phyloP scores from a whole-genome alignment of 1,140 invertebrate species.

The Drosophila carrolli region DNA sequence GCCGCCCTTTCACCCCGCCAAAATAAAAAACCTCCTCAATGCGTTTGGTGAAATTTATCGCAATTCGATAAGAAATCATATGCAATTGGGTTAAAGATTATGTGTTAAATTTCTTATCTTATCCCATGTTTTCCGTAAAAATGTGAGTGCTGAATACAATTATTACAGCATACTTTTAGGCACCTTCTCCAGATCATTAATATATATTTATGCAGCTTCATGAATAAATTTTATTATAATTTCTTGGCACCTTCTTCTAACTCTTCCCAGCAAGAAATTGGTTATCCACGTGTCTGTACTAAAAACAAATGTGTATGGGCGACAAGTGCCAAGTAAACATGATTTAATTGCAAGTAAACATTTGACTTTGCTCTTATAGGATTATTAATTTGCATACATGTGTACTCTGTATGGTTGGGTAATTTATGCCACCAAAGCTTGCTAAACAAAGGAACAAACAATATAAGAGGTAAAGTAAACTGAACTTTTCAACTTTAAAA shows the following conservation, averaged over 20 bases:
- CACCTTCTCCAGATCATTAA: too few relatives aligned
- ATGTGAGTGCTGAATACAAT: too few relatives aligned
- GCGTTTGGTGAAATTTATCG: constrained; percentile 50
- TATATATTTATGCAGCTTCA: too few relatives aligned
- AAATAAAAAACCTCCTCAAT: neutral
- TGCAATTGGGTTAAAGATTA: neutral
- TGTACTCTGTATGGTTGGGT: neutral
- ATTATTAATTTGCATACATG: constrained; percentile 42
- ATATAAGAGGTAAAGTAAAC: neutral
- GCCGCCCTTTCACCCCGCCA: neutral
- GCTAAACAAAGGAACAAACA: constrained; percentile 4
- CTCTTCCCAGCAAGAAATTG: neutral
- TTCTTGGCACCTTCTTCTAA: too few relatives aligned
- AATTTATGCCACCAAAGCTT: constrained; percentile 16
- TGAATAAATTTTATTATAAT: too few relatives aligned
- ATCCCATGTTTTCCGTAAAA: too few relatives aligned
- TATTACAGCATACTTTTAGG: neutral
- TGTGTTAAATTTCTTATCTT: too few relatives aligned
- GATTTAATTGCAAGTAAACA: constrained; percentile 53
- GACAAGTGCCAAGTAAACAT: constrained; percentile 45
- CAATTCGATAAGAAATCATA: constrained; percentile 34
- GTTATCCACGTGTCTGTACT: neutral
- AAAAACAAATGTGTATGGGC: constrained; percentile 22
- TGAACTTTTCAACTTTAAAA: neutral
- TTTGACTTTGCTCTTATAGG: constrained; percentile 36